A percentile compares a stretch with the other conserved stretches of the same genome.
Evolutionary conservation across 2,113 vertebrate genomes (phyloP).

Genomic region (Apteryx mantelli): DNA sequence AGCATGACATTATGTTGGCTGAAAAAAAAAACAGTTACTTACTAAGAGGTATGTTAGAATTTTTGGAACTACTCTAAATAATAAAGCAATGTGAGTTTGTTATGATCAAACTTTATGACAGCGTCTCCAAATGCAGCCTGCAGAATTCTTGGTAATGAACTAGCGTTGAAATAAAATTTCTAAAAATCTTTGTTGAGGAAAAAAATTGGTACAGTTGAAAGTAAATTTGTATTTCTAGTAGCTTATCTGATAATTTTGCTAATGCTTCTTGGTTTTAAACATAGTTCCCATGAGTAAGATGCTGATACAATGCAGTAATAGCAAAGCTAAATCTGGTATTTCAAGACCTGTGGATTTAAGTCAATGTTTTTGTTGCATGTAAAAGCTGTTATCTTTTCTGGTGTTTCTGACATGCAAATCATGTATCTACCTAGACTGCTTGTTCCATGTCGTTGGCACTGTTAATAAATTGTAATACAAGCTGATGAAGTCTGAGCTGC

Average conservation of each 20-base stretch:
- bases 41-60: neutral
- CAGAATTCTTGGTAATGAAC: neutral
- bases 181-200: neutral
- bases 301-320: neutral
- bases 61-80: neutral
- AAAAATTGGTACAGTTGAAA: neutral
- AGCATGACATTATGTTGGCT: neutral
- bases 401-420: neutral
- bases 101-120: neutral
- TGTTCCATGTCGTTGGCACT: neutral
- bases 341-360: neutral
- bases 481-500: neutral
- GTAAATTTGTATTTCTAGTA: neutral
- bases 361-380: neutral
- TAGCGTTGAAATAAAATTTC: neutral
- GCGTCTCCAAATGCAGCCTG: neutral
- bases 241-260: neutral
- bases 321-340: neutral
- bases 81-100: neutral
- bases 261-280: neutral
- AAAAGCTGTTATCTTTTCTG: neutral
- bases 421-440: neutral
- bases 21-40: neutral
- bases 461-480: neutral
- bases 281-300: neutral